phyloP scores from a whole-genome alignment of 2,113 vertebrate species.

The Laterallus jamaicensis region DNA sequence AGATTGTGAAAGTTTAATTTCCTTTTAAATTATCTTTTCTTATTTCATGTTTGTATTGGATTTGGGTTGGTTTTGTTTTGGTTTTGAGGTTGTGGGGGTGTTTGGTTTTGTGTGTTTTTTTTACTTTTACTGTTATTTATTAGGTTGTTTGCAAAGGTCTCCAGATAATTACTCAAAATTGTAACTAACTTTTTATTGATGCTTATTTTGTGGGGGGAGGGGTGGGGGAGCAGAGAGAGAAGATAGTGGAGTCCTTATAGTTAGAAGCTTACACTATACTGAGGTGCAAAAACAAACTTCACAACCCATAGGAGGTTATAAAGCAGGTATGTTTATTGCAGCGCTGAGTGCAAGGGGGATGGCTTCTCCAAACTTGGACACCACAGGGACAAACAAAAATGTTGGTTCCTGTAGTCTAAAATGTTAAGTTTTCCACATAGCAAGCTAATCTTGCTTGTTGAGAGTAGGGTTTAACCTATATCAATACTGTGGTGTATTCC shows the following conservation, averaged over 20 bases:
- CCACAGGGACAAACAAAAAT: no score
- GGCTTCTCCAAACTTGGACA: no score
- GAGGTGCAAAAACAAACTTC: no score
- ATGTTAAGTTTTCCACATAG: no score
- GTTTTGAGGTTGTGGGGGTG: no score
- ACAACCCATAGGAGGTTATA: no score
- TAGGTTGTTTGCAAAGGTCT: background rate
- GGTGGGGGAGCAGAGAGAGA: fast-evolving
- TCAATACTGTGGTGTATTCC: background rate
- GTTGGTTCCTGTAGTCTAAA: no score
- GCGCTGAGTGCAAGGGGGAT: no score
- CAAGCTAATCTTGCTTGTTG: no score
- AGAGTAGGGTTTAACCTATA: no score
- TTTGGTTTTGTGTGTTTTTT: background rate
- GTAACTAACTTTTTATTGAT: background rate
- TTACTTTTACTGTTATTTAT: background rate
- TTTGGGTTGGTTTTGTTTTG: no score
- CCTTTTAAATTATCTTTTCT: background rate
- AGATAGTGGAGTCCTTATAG: background rate
- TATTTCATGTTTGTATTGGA: background rate
- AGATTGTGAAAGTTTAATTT: background rate
- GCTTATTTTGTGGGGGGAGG: fast-evolving
- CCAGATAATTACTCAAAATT: background rate
- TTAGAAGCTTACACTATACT: background rate
- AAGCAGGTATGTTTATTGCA: no score